phyloP scores from a whole-genome alignment of 2,113 vertebrate genomes.

The Etheostoma spectabile region DNA sequence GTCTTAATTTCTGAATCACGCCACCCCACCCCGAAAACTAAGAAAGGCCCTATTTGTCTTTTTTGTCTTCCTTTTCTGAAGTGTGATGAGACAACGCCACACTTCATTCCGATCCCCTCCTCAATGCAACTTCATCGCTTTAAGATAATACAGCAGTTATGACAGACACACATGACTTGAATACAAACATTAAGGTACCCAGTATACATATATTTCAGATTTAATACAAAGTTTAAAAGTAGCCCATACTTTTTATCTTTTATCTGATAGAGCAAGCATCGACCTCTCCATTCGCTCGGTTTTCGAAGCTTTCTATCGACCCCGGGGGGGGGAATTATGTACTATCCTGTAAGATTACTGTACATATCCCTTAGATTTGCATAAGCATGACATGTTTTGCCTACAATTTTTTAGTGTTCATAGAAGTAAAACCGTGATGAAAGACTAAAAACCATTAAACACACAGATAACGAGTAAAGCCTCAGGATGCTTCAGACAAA shows the following conservation, averaged over 20 bases:
- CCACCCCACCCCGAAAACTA: too few relatives aligned
- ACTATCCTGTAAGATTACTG: too few relatives aligned
- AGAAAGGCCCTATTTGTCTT: not conserved
- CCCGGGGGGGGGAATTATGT: too few relatives aligned
- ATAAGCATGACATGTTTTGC: not conserved
- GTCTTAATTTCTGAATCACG: not conserved
- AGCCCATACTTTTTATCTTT: slow-evolving; percentile 95
- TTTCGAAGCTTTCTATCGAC: too few relatives aligned
- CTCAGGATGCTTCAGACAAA: not conserved
- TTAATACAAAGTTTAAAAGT: not conserved
- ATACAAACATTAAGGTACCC: not conserved
- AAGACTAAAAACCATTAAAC: too few relatives aligned
- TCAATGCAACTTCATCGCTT: not conserved
- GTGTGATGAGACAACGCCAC: not conserved
- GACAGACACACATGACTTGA: not conserved
- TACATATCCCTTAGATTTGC: slow-evolving; percentile 1
- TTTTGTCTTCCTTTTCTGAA: not conserved
- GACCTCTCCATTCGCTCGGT: slow-evolving; percentile 98
- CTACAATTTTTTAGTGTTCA: not conserved
- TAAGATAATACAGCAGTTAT: not conserved
- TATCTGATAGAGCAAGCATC: slow-evolving; percentile 99
- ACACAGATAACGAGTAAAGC: not conserved
- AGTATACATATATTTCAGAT: not conserved
- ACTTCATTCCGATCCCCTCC: not conserved
- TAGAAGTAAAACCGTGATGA: not conserved